Percentiles rank a stretch among this genome's conserved stretches.
phyloP scores from a whole-genome alignment of 1,140 invertebrate species.

The Drosophila lowei region DNA sequence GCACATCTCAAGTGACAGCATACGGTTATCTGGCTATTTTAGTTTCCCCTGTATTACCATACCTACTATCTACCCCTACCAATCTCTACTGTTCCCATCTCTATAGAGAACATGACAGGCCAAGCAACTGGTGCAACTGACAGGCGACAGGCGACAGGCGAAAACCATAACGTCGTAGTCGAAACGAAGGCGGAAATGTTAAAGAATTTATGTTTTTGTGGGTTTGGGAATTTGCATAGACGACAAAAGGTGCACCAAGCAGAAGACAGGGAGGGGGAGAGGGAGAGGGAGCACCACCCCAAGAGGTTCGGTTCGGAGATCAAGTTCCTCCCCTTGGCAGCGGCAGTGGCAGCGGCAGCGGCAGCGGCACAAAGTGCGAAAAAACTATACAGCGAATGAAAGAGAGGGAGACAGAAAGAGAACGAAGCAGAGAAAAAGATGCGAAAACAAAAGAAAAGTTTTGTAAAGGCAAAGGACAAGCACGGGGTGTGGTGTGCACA shows the following conservation, averaged over 20 bases:
- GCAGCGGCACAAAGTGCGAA: constrained; percentile 25
- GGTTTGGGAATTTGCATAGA: background rate
- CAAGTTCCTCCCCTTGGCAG: constrained; percentile 34
- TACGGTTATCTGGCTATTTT: constrained; percentile 25
- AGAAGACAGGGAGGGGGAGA: too few species aligned
- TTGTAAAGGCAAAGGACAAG: constrained; percentile 31
- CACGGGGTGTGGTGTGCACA: constrained; percentile 6
- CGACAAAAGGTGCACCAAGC: background rate
- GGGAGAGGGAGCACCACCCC: too few species aligned
- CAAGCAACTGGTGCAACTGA: constrained; percentile 32
- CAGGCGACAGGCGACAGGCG: background rate
- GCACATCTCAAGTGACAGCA: constrained; percentile 19
- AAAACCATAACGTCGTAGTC: constrained; percentile 11
- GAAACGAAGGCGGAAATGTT: constrained; percentile 31
- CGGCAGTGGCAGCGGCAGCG: background rate
- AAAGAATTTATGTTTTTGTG: constrained; percentile 42
- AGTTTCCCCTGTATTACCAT: constrained; percentile 22
- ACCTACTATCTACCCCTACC: too few species aligned
- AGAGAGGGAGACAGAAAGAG: constrained; percentile 10
- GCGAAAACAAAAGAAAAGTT: constrained; percentile 63
- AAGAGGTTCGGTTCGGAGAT: constrained; percentile 3
- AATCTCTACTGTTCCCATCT: background rate
- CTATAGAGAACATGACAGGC: constrained; percentile 6
- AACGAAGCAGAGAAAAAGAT: constrained; percentile 19
- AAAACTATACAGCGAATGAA: constrained; percentile 23